These are phyloP conservation scores for Prosopocoilus inquinatus DNA, from an alignment of 2,888 invertebrate genomes.

Conservation along the genomic window DNA sequence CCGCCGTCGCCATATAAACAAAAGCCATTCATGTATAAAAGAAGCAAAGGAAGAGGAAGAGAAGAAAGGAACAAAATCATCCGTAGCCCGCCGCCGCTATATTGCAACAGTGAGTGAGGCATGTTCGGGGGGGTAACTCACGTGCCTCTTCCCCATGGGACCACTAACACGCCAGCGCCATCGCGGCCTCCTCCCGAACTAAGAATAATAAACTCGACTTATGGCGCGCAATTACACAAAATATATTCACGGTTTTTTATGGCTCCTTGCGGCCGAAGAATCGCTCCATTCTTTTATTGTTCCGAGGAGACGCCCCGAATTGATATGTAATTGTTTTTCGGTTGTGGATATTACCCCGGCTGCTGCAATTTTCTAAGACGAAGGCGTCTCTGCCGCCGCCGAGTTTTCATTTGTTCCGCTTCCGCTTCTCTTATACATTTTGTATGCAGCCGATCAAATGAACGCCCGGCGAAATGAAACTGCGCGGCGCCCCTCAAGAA, in stretches of 20 bases:
- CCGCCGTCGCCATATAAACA: neutral
- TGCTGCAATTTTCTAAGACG: conserved; percentile 15
- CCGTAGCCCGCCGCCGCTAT: too few relatives aligned
- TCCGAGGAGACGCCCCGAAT: conserved; percentile 47
- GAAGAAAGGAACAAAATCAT: too few relatives aligned
- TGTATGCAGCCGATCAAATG: too few relatives aligned
- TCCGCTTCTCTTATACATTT: conserved; percentile 2
- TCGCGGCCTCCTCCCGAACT: conserved; percentile 41
- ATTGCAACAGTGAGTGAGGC: too few relatives aligned
- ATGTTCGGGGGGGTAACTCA: too few relatives aligned
- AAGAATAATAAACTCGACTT: conserved; percentile 53
- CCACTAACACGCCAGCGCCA: conserved; percentile 51
- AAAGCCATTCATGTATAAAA: conserved; percentile 1
- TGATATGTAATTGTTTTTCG: conserved; percentile 53
- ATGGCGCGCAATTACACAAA: conserved; percentile 53
- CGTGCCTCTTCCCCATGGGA: conserved; percentile 38
- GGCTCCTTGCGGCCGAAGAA: conserved; percentile 52
- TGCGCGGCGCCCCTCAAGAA: too few relatives aligned
- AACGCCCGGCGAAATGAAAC: too few relatives aligned
- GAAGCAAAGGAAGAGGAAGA: neutral
- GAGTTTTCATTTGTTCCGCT: conserved; percentile 20
- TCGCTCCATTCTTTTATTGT: conserved; percentile 52
- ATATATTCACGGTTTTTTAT: conserved; percentile 55
- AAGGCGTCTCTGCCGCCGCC: neutral
- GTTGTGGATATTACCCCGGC: conserved; percentile 23